These are phyloP conservation scores for Tigriopus californicus DNA, from an alignment of 2,888 invertebrate genomes.

Conservation along the genomic window DNA sequence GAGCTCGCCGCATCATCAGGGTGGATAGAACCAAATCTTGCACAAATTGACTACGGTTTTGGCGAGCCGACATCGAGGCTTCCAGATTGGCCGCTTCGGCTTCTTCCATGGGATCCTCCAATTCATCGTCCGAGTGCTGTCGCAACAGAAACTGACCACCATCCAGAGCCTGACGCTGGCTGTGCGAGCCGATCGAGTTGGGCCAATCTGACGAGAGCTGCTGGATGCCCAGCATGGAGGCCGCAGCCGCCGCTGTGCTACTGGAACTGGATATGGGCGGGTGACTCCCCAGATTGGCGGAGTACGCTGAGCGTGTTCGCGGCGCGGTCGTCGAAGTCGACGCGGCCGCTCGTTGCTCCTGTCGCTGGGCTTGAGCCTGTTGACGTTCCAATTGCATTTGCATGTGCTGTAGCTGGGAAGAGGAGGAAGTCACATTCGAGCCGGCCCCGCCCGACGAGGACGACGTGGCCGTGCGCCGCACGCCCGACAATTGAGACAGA, in stretches of 20 bases:
- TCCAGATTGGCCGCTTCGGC: no score
- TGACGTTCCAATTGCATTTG: slow-evolving; percentile 64
- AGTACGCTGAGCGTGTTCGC: not conserved
- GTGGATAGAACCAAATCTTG: no score
- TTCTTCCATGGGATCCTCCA: no score
- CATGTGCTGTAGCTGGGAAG: slow-evolving; percentile 71
- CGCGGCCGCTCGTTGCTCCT: not conserved
- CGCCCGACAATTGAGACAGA: slow-evolving; percentile 82
- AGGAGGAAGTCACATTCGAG: slow-evolving; percentile 29
- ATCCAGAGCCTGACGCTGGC: no score
- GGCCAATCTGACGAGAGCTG: slow-evolving; percentile 1
- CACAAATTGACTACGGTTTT: no score
- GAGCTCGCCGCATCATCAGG: no score
- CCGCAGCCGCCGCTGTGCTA: slow-evolving; percentile 16
- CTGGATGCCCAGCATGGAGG: not conserved
- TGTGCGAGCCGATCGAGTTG: not conserved
- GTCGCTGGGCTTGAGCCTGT: not conserved
- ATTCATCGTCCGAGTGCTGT: not conserved
- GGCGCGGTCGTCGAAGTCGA: not conserved
- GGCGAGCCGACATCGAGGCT: no score
- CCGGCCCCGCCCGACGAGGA: not conserved
- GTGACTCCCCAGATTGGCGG: not conserved
- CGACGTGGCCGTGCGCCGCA: slow-evolving; percentile 49
- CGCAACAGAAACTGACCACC: not conserved
- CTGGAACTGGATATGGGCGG: not conserved